Evolutionary conservation across 2,113 vertebrate genomes (phyloP).

Genomic region (Machaerirhynchus nigripectus): DNA sequence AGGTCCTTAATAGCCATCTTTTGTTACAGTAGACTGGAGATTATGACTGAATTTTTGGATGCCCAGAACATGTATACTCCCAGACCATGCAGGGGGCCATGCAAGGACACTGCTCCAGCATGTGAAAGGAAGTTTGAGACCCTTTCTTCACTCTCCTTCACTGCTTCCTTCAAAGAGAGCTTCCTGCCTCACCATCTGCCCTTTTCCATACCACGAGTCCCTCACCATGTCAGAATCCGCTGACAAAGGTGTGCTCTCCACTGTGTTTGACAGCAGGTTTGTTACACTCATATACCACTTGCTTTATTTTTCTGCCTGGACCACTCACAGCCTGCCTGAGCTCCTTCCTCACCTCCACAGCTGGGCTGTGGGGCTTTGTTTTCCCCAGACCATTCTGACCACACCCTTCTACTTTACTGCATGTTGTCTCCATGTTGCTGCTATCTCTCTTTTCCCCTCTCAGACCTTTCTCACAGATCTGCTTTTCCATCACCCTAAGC

Average conservation of each 20-base stretch:
- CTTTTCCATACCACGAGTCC: neutral
- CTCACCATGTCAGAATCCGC: neutral
- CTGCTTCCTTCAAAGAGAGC: neutral
- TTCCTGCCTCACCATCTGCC: neutral
- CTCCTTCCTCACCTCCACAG: neutral
- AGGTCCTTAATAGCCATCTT: neutral
- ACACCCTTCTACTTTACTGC: fast-evolving
- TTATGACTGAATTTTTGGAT: neutral
- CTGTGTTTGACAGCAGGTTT: neutral
- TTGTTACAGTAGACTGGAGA: neutral
- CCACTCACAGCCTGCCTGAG: neutral
- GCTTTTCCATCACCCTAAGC: neutral
- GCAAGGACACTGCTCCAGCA: neutral
- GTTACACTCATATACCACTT: neutral
- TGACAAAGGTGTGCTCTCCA: neutral
- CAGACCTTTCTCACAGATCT: neutral
- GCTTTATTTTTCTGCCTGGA: neutral
- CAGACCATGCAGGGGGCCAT: neutral
- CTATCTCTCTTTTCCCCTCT: neutral
- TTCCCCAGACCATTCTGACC: fast-evolving
- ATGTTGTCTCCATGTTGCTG: neutral
- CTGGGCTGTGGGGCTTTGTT: neutral
- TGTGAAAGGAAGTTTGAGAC: neutral
- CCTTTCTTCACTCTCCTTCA: neutral
- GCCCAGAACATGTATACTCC: neutral